phyloP scores from a whole-genome alignment of 1,140 invertebrate genomes.

The Luehdorfia chinensis region DNA sequence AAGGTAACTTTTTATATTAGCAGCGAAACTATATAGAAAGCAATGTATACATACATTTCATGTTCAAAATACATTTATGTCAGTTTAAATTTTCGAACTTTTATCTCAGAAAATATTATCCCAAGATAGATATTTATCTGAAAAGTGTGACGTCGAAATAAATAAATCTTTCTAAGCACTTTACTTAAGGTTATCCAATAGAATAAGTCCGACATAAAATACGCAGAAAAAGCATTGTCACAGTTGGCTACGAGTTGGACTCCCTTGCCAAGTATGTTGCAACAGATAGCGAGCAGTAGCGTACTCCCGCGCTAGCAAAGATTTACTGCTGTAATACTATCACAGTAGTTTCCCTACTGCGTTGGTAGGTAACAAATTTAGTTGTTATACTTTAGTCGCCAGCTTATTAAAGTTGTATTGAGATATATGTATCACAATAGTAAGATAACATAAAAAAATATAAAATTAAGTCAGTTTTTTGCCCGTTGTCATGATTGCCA shows the following conservation, averaged over 20 bases:
- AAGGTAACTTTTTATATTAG: too few relatives aligned
- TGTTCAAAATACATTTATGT: conserved; percentile 11
- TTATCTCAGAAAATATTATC: conserved; percentile 12
- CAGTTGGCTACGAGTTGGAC: conserved; percentile 50
- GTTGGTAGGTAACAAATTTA: conserved; percentile 19
- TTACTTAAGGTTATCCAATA: conserved; percentile 46
- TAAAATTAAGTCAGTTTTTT: too few relatives aligned
- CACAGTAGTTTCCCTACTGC: conserved; percentile 35
- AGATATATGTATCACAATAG: conserved; percentile 3
- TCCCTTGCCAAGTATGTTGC: conserved; percentile 66
- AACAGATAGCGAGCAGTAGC: conserved; percentile 40
- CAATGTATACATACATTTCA: too few relatives aligned
- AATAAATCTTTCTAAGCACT: conserved; percentile 29
- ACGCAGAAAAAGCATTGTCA: conserved; percentile 48
- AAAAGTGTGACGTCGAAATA: conserved; percentile 14
- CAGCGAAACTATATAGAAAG: too few relatives aligned
- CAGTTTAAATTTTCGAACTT: conserved; percentile 9
- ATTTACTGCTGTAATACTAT: conserved; percentile 53
- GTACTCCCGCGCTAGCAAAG: conserved; percentile 24
- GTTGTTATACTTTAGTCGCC: conserved; percentile 5
- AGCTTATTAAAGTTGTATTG: conserved; percentile 13
- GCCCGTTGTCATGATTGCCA: too few relatives aligned
- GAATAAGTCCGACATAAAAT: conserved; percentile 35
- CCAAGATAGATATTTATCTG: conserved; percentile 16
- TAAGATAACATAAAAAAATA: neutral